These are phyloP conservation scores for Thaumatotibia leucotreta DNA, from an alignment of 1,140 invertebrate genomes.

Conservation along the genomic window DNA sequence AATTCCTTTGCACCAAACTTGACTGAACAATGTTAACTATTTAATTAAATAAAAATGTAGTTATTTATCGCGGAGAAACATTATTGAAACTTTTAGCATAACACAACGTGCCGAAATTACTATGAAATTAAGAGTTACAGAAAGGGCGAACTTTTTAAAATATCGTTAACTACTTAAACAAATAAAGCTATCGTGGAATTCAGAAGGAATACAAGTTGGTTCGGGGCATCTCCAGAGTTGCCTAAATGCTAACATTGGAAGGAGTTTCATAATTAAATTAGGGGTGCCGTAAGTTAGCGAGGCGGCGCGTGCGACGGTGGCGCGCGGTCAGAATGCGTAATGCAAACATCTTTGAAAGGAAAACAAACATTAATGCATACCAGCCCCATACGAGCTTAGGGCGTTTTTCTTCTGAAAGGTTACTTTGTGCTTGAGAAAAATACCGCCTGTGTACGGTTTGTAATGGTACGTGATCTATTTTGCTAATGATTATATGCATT, in stretches of 20 bases:
- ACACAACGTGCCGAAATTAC: too few species aligned
- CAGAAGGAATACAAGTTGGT: not conserved
- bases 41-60: not conserved
- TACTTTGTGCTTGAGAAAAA: constrained; percentile 21
- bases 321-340: constrained; percentile 45
- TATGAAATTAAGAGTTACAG: too few species aligned
- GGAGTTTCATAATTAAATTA: constrained; percentile 48
- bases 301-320: constrained; percentile 22
- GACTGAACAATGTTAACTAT: not conserved
- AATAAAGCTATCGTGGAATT: not conserved
- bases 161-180: not conserved
- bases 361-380: not conserved
- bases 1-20: not conserved
- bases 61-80: too few species aligned
- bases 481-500: constrained; percentile 15
- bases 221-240: not conserved
- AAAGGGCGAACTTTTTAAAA: too few species aligned
- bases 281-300: constrained; percentile 30
- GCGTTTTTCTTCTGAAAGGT: not conserved
- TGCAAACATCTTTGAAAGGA: constrained; percentile 5
- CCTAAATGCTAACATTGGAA: constrained; percentile 21
- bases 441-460: constrained; percentile 19
- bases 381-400: not conserved
- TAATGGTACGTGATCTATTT: constrained; percentile 32
- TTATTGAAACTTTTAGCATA: not conserved